phyloP scores from a whole-genome alignment of 2,888 invertebrate genomes.

The Hirtodrosophila cameraria region DNA sequence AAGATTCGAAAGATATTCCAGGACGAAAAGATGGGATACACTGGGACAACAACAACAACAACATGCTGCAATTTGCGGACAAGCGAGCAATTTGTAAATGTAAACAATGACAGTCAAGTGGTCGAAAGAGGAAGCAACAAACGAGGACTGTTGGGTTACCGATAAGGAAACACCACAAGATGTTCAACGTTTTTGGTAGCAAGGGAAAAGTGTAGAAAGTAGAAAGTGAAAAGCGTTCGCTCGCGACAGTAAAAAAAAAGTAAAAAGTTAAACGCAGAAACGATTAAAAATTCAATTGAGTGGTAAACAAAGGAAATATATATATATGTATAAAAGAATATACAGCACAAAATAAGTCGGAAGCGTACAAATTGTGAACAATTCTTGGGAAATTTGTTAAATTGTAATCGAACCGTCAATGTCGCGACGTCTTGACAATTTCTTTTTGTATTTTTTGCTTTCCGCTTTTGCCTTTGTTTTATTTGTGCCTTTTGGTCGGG shows the following conservation, averaged over 20 bases:
- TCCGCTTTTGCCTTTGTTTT: conserved; percentile 35
- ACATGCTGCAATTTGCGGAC: conserved; percentile 74
- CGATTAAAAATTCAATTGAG: conserved; percentile 81
- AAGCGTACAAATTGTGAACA: conserved; percentile 30
- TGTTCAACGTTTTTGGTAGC: conserved; percentile 25
- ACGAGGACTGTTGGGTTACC: conserved; percentile 52
- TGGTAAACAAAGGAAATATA: conserved; percentile 58
- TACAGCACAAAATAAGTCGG: conserved; percentile 1
- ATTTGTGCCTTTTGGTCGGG: conserved; percentile 32
- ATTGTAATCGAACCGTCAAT: conserved; percentile 67
- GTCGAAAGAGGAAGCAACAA: conserved; percentile 47
- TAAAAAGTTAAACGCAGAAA: conserved; percentile 68
- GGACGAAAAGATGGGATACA: conserved; percentile 13
- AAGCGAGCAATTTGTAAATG: conserved; percentile 80
- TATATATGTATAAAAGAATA: conserved; percentile 1
- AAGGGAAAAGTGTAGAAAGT: conserved; percentile 9
- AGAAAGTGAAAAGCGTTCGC: conserved; percentile 54
- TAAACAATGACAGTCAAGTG: conserved; percentile 77
- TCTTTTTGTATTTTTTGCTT: not conserved
- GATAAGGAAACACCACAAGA: conserved; percentile 65
- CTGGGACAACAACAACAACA: conserved; percentile 23
- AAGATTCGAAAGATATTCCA: conserved; percentile 55
- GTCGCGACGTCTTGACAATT: conserved; percentile 25
- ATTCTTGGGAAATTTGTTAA: conserved; percentile 53
- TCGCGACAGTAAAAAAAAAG: conserved; percentile 57